A percentile compares a stretch with the other conserved stretches of the same genome.
These are phyloP conservation scores for Rhegmatorhina hoffmannsi DNA, from an alignment of 2,113 vertebrate genomes.

Conservation along the genomic window DNA sequence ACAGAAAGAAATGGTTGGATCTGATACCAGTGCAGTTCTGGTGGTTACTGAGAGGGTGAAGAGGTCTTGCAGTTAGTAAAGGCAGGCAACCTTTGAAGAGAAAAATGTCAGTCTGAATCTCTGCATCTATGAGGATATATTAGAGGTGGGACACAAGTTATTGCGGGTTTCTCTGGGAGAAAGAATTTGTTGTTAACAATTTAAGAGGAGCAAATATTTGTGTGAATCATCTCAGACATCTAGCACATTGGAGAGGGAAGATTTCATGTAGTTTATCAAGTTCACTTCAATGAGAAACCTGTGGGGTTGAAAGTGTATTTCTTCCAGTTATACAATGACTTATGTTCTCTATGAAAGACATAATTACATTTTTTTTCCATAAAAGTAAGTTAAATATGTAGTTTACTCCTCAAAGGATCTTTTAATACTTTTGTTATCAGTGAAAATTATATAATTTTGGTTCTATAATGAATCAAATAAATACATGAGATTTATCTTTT, in stretches of 20 bases:
- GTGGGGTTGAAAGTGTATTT: neutral
- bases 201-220: neutral
- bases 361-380: neutral
- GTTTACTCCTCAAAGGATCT: neutral
- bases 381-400: neutral
- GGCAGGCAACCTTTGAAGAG: neutral
- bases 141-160: neutral
- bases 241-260: neutral
- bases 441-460: neutral
- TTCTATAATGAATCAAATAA: neutral
- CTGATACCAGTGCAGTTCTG: neutral
- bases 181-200: neutral
- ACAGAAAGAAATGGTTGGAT: neutral
- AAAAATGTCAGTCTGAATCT: neutral
- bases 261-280: neutral
- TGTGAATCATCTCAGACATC: neutral
- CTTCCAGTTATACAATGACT: neutral
- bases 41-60: neutral
- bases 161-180: neutral
- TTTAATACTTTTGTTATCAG: neutral
- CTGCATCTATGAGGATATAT: neutral
- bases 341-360: neutral
- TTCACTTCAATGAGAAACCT: neutral
- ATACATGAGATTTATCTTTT: neutral
- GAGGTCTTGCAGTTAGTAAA: neutral